Conservation (phyloP, 2,113 vertebrate genomes). For the Sminthopsis crassicaudata region DNA sequence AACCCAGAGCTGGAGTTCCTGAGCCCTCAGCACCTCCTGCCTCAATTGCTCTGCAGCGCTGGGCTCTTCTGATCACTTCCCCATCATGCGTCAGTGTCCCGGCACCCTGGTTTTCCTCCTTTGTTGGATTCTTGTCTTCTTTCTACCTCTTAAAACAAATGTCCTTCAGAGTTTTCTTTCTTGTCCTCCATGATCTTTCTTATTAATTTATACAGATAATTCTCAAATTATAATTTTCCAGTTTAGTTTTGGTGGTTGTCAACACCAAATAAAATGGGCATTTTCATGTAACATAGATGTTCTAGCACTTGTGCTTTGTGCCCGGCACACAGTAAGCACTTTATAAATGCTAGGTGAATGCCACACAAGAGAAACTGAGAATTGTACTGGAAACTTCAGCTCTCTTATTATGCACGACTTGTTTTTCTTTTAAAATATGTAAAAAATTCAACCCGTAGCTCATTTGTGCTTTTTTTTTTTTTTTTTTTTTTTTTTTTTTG, state of each 20-base stretch:
- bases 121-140: background rate
- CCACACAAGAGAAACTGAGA: background rate
- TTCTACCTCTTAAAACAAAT: background rate
- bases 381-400: background rate
- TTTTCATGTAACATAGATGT: background rate
- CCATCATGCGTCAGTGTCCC: no score
- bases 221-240: background rate
- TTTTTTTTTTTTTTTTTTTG: background rate
- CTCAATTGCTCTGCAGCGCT: background rate
- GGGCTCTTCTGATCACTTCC: background rate
- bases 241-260: background rate
- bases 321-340: background rate
- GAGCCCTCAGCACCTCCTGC: background rate
- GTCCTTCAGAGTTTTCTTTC: background rate
- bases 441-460: background rate
- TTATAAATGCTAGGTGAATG: background rate
- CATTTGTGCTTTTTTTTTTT: background rate
- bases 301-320: background rate
- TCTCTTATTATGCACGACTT: background rate
- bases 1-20: background rate
- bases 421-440: background rate
- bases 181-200: background rate
- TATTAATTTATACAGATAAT: background rate
- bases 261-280: background rate
- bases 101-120: background rate